Evolutionary conservation across 2,888 invertebrate species (phyloP).

Genomic region (Phymatocera aterrima): DNA sequence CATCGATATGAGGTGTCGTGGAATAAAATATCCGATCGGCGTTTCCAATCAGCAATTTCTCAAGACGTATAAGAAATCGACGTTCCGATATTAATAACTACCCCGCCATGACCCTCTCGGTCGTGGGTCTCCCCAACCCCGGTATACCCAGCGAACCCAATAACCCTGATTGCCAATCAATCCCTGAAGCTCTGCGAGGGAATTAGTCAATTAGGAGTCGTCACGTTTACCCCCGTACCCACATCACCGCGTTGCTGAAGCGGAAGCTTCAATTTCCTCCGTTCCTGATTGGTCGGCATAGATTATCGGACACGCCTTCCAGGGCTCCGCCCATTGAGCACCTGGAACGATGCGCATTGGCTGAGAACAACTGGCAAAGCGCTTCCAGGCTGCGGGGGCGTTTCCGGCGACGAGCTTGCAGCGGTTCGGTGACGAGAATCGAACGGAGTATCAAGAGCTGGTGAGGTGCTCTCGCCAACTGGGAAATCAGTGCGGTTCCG

Average conservation of each 20-base stretch:
- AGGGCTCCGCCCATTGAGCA: constrained; percentile 59
- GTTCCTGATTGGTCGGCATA: constrained; percentile 58
- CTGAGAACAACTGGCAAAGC: constrained; percentile 61
- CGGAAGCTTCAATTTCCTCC: constrained; percentile 51
- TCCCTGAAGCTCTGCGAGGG: constrained; percentile 70
- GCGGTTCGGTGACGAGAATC: constrained; percentile 55
- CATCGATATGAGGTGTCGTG: neutral
- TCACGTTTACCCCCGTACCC: constrained; percentile 66
- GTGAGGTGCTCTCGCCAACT: constrained; percentile 57
- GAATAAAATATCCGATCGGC: constrained; percentile 33
- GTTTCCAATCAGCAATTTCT: constrained; percentile 46
- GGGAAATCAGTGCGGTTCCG: constrained; percentile 74
- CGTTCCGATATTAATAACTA: constrained; percentile 58
- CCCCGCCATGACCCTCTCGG: constrained; percentile 14
- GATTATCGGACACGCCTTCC: constrained; percentile 60
- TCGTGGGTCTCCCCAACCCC: neutral
- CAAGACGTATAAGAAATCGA: constrained; percentile 45
- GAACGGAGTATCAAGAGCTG: constrained; percentile 34
- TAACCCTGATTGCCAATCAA: constrained; percentile 68
- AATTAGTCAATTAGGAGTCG: constrained; percentile 75
- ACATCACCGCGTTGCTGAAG: constrained; percentile 38
- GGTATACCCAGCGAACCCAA: constrained; percentile 57
- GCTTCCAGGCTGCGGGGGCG: constrained; percentile 70
- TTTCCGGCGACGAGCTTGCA: constrained; percentile 52
- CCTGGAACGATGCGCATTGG: constrained; percentile 63